These are phyloP conservation scores for Cerastoderma edule DNA, from an alignment of 2,888 invertebrate genomes.

Conservation along the genomic window DNA sequence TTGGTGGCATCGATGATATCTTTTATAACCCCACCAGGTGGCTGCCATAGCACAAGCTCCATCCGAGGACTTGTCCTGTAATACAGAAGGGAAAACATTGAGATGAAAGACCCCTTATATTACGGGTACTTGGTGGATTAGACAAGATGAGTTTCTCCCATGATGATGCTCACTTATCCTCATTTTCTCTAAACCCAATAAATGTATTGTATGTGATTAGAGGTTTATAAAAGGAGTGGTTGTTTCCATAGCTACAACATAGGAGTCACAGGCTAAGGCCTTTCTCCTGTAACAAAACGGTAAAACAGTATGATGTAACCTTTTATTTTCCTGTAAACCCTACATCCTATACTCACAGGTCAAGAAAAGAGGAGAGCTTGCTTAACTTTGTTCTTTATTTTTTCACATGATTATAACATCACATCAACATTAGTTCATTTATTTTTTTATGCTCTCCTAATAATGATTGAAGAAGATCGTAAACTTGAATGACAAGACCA, in stretches of 20 bases:
- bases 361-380: too few relatives aligned
- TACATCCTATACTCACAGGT: too few relatives aligned
- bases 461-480: too few relatives aligned
- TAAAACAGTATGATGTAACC: too few relatives aligned
- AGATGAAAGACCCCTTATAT: background rate
- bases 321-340: too few relatives aligned
- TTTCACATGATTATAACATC: too few relatives aligned
- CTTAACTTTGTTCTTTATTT: too few relatives aligned
- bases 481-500: too few relatives aligned
- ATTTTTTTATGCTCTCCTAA: too few relatives aligned
- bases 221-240: background rate
- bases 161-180: background rate
- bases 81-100: background rate
- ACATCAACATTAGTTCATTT: too few relatives aligned
- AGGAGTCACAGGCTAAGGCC: too few relatives aligned
- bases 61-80: conserved; percentile 37
- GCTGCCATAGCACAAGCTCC: conserved; percentile 48
- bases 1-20: conserved; percentile 12
- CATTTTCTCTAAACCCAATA: background rate
- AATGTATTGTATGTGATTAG: background rate
- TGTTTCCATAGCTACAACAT: background rate
- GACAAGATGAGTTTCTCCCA: background rate
- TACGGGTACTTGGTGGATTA: background rate
- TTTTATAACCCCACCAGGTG: conserved; percentile 32
- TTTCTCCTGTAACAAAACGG: too few relatives aligned